Evolutionary conservation across 2,888 invertebrate species (phyloP), one percentile per base, ranked within the genome.

Genomic region (Dryobota labecula): DNA sequence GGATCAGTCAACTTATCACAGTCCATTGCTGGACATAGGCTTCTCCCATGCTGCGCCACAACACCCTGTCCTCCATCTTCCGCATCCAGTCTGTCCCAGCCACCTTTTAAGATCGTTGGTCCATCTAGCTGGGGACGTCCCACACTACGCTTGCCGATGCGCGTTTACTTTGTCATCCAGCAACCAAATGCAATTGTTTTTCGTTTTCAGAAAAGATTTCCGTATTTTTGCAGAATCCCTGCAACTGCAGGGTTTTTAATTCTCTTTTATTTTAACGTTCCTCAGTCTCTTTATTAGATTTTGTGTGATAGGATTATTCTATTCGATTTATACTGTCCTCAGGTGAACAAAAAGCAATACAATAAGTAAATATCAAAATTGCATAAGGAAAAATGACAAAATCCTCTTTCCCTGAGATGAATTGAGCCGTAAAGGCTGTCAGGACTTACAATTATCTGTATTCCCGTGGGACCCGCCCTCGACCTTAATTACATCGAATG

Each of bases 371-470:
- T 56, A 70, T 57, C 49, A 63, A 54, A 62, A 70, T 63, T 65
- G 53, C 33, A 64, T 54, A 27, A 54, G 30, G 13, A 70, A 65
- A n/a, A 60, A 33, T 41, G n/a, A 45, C 36, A 53, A 57, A 75
- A 73, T 54, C 54, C 51, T 53, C 58, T 65, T 70, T 62, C 20
- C 30, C 51, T 38, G n/a, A 58, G 57, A 70, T 49, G 70, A 73
- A 81, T 73, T 84, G 83, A 78, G 68, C 80, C 78, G 70, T 72
- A 78, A 84, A 82, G 86, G 83, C 88, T 90, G 90, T 89, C 87
- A 80, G 72, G 71, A 79, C 76, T 84, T 79, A 84, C 79, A 86
- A 88, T 89, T 85, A 86, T 86, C 84, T 81, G 76, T 80, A 64
- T 65, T 80, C 79, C 82, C 82, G 47, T 73, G 27, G 64, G 81